Conservation (phyloP, 2,888 invertebrate genomes). For the Drosophila tanythrix region DNA sequence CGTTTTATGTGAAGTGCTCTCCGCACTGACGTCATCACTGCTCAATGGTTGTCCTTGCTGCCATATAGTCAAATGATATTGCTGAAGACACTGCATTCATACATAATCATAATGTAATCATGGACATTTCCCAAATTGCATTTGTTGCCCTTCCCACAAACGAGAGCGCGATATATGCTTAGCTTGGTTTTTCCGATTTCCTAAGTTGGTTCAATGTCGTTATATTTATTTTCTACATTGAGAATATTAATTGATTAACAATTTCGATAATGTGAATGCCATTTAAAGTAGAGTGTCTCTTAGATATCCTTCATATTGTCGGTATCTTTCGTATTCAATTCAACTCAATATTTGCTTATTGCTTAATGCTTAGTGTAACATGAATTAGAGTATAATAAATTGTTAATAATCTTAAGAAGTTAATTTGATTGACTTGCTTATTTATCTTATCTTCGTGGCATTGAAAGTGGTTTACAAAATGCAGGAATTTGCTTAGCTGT, state of each 20-base stretch:
- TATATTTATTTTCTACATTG: background rate
- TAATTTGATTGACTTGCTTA: background rate
- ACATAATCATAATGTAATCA: background rate
- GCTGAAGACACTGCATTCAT: slow-evolving; percentile 10
- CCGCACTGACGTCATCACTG: slow-evolving; percentile 56
- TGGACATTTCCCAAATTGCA: background rate
- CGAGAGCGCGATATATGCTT: background rate
- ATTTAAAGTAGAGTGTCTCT: background rate
- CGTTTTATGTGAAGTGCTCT: slow-evolving; percentile 67
- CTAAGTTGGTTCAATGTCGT: slow-evolving; percentile 1
- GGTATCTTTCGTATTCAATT: background rate
- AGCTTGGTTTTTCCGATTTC: slow-evolving; percentile 7
- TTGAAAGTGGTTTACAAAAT: background rate
- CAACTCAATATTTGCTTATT: background rate
- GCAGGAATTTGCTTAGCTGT: no score
- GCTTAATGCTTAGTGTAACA: background rate
- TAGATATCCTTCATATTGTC: background rate
- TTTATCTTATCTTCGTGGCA: background rate
- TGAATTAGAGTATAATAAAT: background rate
- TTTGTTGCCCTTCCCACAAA: background rate
- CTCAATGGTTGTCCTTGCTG: slow-evolving; percentile 4
- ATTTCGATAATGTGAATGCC: no score
- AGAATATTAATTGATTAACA: background rate
- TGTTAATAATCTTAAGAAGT: background rate
- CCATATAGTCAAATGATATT: slow-evolving; percentile 10